Evolutionary conservation across 2,797 vertebrate genomes (phyloP).

Genomic region (Smutsia temminckii): DNA sequence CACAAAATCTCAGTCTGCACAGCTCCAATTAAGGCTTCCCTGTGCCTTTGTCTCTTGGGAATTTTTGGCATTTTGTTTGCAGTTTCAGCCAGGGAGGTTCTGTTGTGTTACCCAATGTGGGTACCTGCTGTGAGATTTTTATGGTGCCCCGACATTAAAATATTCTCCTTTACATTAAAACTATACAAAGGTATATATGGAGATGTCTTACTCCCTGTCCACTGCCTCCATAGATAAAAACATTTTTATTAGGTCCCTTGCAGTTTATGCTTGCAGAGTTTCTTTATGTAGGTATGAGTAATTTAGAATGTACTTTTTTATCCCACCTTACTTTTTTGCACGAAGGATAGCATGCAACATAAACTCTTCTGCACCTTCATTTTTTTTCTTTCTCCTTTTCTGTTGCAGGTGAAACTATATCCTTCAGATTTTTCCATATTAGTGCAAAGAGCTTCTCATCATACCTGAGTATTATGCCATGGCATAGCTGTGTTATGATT

Average conservation of each 20-base stretch:
- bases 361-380: not conserved
- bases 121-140: not conserved
- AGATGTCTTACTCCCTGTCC: not conserved
- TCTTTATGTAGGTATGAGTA: not conserved
- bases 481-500: not conserved
- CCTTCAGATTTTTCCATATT: not conserved
- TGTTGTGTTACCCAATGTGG: accelerated
- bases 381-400: not conserved
- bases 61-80: not conserved
- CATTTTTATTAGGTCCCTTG: not conserved
- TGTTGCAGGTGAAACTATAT: not conserved
- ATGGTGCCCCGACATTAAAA: not conserved
- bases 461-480: not conserved
- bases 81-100: not conserved
- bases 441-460: not conserved
- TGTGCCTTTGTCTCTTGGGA: not conserved
- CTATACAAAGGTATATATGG: not conserved
- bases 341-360: not conserved
- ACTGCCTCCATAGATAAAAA: not conserved
- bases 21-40: not conserved
- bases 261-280: not conserved
- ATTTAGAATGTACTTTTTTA: not conserved
- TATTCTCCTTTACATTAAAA: not conserved
- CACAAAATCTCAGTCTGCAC: not conserved
- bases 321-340: not conserved